phyloP scores from a whole-genome alignment of 1,140 invertebrate species.

The Mamestra configurata region DNA sequence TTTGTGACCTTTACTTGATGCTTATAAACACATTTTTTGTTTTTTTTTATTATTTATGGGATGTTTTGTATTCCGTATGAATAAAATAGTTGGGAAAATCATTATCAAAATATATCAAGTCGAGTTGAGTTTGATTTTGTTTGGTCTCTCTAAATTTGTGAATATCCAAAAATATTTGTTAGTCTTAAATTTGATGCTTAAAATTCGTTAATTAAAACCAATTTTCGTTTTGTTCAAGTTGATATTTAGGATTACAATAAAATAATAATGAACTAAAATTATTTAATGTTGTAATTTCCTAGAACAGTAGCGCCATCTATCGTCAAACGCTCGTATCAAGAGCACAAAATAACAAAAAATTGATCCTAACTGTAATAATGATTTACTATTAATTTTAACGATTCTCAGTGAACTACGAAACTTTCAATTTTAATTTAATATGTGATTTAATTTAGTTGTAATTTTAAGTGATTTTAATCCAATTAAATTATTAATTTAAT shows the following conservation, averaged over 20 bases:
- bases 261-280: background rate
- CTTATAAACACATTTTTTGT: background rate
- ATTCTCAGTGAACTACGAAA: constrained; percentile 40
- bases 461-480: constrained; percentile 48
- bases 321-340: background rate
- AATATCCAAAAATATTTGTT: too few relatives aligned
- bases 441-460: constrained; percentile 50
- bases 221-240: background rate
- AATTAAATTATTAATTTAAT: constrained; percentile 45
- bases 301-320: constrained; percentile 22
- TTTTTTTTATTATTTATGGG: background rate
- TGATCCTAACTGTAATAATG: constrained; percentile 30
- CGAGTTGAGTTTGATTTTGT: too few relatives aligned
- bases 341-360: constrained; percentile 45
- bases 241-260: background rate
- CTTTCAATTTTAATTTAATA: constrained; percentile 36
- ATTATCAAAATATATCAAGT: background rate
- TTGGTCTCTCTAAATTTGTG: too few relatives aligned
- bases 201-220: background rate
- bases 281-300: background rate
- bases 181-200: background rate
- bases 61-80: background rate
- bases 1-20: background rate
- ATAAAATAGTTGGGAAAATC: background rate
- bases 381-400: constrained; percentile 48